phyloP scores from a whole-genome alignment of 2,888 invertebrate species.

The Clanis bilineata region DNA sequence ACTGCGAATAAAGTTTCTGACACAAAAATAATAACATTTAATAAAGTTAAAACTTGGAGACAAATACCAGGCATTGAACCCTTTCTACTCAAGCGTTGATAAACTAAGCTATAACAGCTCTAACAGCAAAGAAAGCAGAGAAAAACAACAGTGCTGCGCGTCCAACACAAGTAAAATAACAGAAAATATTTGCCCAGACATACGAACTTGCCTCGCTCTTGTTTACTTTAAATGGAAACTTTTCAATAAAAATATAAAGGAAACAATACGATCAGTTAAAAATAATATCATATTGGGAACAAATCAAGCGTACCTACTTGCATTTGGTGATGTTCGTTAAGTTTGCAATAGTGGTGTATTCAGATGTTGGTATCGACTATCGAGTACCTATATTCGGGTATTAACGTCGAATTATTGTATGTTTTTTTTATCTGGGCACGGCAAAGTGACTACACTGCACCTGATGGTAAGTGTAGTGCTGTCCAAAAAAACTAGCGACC shows the following conservation, averaged over 20 bases:
- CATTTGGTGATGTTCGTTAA: conserved; percentile 47
- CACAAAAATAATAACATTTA: background rate
- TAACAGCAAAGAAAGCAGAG: background rate
- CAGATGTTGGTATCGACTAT: conserved; percentile 7
- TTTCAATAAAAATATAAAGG: conserved; percentile 26
- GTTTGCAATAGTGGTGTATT: conserved; percentile 24
- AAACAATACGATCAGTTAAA: conserved; percentile 32
- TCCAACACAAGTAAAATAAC: background rate
- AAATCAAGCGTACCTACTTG: conserved; percentile 33
- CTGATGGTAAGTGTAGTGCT: background rate
- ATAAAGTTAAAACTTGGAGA: background rate
- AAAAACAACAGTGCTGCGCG: background rate
- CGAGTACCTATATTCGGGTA: conserved; percentile 5
- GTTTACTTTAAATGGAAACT: conserved; percentile 9
- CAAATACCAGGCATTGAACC: background rate
- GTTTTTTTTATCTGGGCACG: too few relatives aligned
- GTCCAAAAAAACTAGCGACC: too few relatives aligned
- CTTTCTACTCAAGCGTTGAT: background rate
- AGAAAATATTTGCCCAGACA: background rate
- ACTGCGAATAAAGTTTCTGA: background rate
- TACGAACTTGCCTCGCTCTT: background rate
- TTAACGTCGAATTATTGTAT: background rate
- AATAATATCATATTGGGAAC: conserved; percentile 25
- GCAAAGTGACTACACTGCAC: too few relatives aligned
- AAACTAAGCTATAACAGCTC: background rate